These are phyloP conservation scores for Tragelaphus buxtoni DNA, from an alignment of 2,113 vertebrate species.

Conservation along the genomic window DNA sequence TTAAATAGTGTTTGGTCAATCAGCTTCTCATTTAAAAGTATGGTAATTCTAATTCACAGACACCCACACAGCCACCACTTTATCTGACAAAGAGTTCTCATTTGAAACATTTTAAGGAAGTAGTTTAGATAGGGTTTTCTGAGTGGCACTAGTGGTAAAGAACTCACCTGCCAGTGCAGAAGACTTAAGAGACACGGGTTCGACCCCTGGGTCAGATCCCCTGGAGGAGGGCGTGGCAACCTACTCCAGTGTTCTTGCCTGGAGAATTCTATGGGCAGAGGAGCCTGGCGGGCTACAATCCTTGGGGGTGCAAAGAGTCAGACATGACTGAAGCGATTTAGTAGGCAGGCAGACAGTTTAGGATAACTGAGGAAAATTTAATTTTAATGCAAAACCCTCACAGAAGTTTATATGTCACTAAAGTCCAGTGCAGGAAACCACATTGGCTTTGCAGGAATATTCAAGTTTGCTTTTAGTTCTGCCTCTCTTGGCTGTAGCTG, in stretches of 20 bases:
- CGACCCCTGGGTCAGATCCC: not conserved
- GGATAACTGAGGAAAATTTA: not conserved
- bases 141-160: not conserved
- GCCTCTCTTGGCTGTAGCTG: rapidly evolving
- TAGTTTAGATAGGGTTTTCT: not conserved
- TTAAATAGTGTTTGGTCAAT: conserved; percentile 19
- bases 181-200: not conserved
- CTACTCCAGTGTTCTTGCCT: not conserved
- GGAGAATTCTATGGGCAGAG: not conserved
- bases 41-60: not conserved
- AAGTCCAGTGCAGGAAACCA: not conserved
- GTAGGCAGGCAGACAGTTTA: not conserved
- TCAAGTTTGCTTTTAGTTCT: not conserved
- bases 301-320: not conserved
- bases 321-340: not conserved
- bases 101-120: not conserved
- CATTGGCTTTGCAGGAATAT: too few relatives aligned
- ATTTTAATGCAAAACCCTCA: not conserved
- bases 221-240: not conserved
- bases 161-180: not conserved
- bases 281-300: not conserved
- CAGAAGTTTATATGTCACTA: not conserved
- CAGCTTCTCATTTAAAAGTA: conserved; percentile 7
- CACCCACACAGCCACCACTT: not conserved
- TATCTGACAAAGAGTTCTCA: not conserved